These are phyloP conservation scores for Agrochola lychnidis DNA, from an alignment of 2,888 invertebrate genomes.

Conservation along the genomic window DNA sequence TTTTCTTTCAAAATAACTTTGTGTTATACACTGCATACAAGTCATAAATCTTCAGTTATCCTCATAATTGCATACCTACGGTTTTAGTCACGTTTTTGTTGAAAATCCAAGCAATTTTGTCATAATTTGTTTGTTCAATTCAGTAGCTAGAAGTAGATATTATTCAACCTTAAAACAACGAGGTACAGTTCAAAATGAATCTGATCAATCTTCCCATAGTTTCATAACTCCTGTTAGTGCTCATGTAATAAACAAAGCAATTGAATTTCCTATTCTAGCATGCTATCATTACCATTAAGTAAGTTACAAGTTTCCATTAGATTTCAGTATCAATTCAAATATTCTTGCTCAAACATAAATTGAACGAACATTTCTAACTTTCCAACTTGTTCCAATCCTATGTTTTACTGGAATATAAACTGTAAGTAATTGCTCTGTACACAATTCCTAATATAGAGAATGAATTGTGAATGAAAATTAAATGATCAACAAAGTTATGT, in stretches of 20 bases:
- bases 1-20: slow-evolving; percentile 11
- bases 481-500: not conserved
- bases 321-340: slow-evolving; percentile 12
- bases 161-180: slow-evolving; percentile 26
- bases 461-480: not conserved
- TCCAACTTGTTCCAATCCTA: not conserved
- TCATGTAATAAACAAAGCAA: slow-evolving; percentile 45
- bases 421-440: not conserved
- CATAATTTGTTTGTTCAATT: slow-evolving; percentile 34
- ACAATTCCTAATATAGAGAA: not conserved
- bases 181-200: slow-evolving; percentile 12
- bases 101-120: slow-evolving; percentile 32
- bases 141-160: not conserved
- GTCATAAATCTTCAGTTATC: slow-evolving; percentile 5
- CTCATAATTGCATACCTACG: slow-evolving; percentile 6
- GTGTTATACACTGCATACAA: slow-evolving; percentile 5
- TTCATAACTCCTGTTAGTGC: slow-evolving; percentile 8
- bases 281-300: slow-evolving; percentile 23
- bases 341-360: not conserved
- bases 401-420: not conserved
- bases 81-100: slow-evolving; percentile 30
- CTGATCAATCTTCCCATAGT: not conserved
- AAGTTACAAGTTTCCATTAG: not conserved
- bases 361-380: slow-evolving; percentile 9
- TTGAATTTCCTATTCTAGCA: slow-evolving; percentile 35